These are phyloP conservation scores for Bambusicola thoracicus DNA, from an alignment of 2,113 vertebrate genomes.

Conservation along the genomic window DNA sequence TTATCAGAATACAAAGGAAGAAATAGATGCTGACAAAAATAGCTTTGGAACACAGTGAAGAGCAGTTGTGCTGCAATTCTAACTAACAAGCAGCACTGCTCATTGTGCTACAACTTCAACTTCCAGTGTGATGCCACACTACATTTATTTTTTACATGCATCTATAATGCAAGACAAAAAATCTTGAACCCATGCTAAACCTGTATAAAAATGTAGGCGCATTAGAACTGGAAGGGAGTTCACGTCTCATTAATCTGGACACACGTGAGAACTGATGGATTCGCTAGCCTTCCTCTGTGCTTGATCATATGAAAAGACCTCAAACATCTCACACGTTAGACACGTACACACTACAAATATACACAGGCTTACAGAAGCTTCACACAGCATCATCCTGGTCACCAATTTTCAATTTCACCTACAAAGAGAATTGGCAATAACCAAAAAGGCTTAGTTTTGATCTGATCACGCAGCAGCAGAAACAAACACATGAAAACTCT, in stretches of 20 bases:
- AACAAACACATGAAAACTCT: neutral
- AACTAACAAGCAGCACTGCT: neutral
- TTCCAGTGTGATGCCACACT: neutral
- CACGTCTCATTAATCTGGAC: neutral
- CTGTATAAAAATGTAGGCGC: neutral
- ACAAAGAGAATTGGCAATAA: neutral
- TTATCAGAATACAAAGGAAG: neutral
- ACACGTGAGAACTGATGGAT: accelerated
- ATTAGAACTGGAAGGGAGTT: neutral
- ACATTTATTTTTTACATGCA: neutral
- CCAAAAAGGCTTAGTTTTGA: neutral
- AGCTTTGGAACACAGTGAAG: neutral
- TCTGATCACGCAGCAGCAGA: neutral
- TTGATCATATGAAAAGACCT: neutral
- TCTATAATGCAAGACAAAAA: neutral
- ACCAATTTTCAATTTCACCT: neutral
- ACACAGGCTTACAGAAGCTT: neutral
- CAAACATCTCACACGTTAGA: neutral
- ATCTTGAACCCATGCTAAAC: neutral
- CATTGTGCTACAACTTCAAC: neutral
- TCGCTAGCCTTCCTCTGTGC: neutral
- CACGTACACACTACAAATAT: neutral
- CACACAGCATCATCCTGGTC: accelerated
- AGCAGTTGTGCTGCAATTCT: neutral
- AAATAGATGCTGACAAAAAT: neutral